phyloP scores from a whole-genome alignment of 2,797 vertebrate genomes.

The Acipenser ruthenus region DNA sequence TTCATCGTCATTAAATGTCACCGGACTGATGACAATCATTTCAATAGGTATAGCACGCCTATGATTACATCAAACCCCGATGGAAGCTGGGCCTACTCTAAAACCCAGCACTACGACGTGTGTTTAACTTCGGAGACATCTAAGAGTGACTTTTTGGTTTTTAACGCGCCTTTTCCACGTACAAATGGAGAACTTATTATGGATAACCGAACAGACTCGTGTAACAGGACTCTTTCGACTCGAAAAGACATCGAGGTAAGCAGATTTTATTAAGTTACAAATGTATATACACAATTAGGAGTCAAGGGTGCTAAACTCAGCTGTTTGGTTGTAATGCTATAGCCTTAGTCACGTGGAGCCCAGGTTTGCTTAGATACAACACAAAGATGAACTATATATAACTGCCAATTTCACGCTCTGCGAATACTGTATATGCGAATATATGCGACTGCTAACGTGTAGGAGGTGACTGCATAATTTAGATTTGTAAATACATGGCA shows the following conservation, averaged over 20 bases:
- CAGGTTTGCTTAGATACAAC: too few relatives aligned
- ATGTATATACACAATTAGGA: too few relatives aligned
- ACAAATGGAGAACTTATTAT: conserved; percentile 33
- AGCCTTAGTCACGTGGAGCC: too few relatives aligned
- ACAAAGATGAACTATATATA: too few relatives aligned
- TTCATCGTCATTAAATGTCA: too few relatives aligned
- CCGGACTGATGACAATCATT: neutral
- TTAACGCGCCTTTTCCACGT: conserved; percentile 26
- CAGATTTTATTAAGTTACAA: neutral
- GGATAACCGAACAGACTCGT: conserved; percentile 35
- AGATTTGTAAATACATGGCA: too few relatives aligned
- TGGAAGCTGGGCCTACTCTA: conserved; percentile 33
- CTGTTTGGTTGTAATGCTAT: too few relatives aligned
- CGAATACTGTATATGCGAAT: too few relatives aligned
- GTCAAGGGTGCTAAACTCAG: too few relatives aligned
- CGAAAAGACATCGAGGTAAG: conserved; percentile 37
- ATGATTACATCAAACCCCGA: conserved; percentile 27
- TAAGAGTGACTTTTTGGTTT: conserved; percentile 36
- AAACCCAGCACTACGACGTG: conserved; percentile 37
- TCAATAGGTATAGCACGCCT: conserved; percentile 18
- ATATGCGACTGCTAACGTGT: too few relatives aligned
- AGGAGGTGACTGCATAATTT: too few relatives aligned
- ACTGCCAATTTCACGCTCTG: too few relatives aligned
- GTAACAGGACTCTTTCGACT: conserved; percentile 34
- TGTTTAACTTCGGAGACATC: conserved; percentile 37